These are phyloP conservation scores for Tupiocoris notatus DNA, from an alignment of 2,888 invertebrate species.

Conservation along the genomic window DNA sequence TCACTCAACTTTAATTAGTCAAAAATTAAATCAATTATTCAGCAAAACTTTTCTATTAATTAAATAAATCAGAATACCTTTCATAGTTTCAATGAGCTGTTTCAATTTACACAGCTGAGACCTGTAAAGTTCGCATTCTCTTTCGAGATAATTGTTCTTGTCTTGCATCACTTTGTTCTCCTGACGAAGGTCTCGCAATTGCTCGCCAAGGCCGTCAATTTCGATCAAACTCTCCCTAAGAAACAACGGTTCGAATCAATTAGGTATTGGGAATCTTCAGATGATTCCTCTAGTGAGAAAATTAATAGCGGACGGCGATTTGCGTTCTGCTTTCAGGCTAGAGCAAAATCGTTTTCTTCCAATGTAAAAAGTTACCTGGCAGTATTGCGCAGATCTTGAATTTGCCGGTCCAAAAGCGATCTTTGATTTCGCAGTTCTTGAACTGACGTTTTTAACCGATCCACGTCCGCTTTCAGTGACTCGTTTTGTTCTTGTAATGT, in stretches of 20 bases:
- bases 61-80: slow-evolving; percentile 40
- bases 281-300: no score
- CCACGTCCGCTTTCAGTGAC: slow-evolving; percentile 35
- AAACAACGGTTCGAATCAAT: no score
- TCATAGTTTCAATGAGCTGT: slow-evolving; percentile 44
- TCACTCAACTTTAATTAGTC: not conserved
- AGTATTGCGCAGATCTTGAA: slow-evolving; percentile 16
- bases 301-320: no score
- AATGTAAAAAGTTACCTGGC: slow-evolving; percentile 23
- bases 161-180: slow-evolving; percentile 32
- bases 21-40: no score
- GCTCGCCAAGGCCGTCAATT: slow-evolving; percentile 27
- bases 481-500: slow-evolving; percentile 6
- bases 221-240: slow-evolving; percentile 39
- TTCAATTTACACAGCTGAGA: slow-evolving; percentile 41
- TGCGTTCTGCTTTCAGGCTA: no score
- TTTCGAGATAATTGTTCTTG: slow-evolving; percentile 37
- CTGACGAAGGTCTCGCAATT: slow-evolving; percentile 9
- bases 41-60: not conserved
- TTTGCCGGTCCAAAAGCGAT: slow-evolving; percentile 12
- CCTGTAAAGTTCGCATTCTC: slow-evolving; percentile 35
- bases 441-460: slow-evolving; percentile 24
- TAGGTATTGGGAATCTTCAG: no score
- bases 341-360: no score
- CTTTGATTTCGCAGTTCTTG: slow-evolving; percentile 34